Conservation (phyloP, 1,140 invertebrate genomes). For the Sinella curviseta region DNA sequence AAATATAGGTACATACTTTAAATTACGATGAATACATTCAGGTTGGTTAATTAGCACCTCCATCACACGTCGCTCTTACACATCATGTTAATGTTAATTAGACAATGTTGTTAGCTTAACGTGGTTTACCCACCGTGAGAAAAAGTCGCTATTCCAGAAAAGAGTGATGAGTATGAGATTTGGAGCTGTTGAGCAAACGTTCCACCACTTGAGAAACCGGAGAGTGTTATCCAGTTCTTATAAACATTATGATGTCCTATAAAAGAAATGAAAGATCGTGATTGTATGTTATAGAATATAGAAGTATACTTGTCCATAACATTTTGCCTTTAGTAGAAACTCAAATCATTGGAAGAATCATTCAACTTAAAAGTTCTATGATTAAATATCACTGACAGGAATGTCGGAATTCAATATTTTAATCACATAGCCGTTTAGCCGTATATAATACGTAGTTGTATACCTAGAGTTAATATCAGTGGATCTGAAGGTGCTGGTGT, state of each 20-base stretch:
- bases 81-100: slow-evolving; percentile 2
- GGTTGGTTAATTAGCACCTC: too few relatives aligned
- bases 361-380: too few relatives aligned
- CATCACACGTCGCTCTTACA: background rate
- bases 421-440: background rate
- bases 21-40: too few relatives aligned
- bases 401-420: too few relatives aligned
- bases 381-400: too few relatives aligned
- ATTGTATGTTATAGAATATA: too few relatives aligned
- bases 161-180: slow-evolving; percentile 42
- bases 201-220: slow-evolving; percentile 42
- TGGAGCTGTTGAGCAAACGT: slow-evolving; percentile 45
- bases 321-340: background rate
- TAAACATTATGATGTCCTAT: slow-evolving; percentile 33
- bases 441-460: background rate
- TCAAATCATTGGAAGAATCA: too few relatives aligned
- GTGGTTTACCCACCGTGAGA: slow-evolving; percentile 38
- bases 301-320: too few relatives aligned
- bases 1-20: background rate
- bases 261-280: background rate
- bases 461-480: background rate
- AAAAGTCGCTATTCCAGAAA: slow-evolving; percentile 44
- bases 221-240: slow-evolving; percentile 35
- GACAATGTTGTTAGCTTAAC: background rate
- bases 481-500: background rate